phyloP scores from a whole-genome alignment of 2,113 vertebrate species.

The Gymnarchus niloticus region DNA sequence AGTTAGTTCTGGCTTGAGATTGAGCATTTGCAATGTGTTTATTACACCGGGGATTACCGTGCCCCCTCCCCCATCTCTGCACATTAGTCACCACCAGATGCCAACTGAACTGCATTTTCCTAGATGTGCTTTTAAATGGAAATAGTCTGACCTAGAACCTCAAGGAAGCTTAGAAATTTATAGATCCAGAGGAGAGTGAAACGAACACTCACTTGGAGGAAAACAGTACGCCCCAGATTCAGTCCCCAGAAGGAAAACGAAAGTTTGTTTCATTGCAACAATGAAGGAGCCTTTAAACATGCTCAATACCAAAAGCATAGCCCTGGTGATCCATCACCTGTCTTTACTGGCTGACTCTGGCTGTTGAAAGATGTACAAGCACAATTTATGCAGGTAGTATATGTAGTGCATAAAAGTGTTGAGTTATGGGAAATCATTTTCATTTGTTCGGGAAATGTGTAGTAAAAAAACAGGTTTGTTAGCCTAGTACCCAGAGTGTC shows the following conservation, averaged over 20 bases:
- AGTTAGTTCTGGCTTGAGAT: background rate
- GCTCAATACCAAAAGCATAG: slow-evolving; percentile 33
- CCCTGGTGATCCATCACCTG: slow-evolving; percentile 49
- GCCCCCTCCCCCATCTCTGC: background rate
- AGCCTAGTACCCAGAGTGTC: background rate
- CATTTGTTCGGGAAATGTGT: slow-evolving; percentile 19
- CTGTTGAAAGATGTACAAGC: slow-evolving; percentile 33
- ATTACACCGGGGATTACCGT: background rate
- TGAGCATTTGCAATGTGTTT: background rate
- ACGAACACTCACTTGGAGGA: slow-evolving; percentile 17
- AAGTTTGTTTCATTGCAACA: slow-evolving; percentile 47
- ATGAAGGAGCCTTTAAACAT: slow-evolving; percentile 48
- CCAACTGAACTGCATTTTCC: background rate
- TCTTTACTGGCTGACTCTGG: slow-evolving; percentile 25
- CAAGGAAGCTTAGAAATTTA: background rate
- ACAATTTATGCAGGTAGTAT: slow-evolving; percentile 22
- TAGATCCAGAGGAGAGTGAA: slow-evolving; percentile 21
- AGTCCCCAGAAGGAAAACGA: slow-evolving; percentile 36
- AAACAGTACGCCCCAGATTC: slow-evolving; percentile 43
- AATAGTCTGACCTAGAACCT: background rate
- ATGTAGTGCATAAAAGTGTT: slow-evolving; percentile 42
- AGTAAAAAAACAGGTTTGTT: background rate
- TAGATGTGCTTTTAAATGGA: background rate
- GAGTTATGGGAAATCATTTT: slow-evolving; percentile 31
- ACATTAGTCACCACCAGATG: no score